Percentiles rank a stretch among this genome's conserved stretches.
Evolutionary conservation across 2,113 vertebrate species (phyloP).

Genomic region (Rana temporaria): DNA sequence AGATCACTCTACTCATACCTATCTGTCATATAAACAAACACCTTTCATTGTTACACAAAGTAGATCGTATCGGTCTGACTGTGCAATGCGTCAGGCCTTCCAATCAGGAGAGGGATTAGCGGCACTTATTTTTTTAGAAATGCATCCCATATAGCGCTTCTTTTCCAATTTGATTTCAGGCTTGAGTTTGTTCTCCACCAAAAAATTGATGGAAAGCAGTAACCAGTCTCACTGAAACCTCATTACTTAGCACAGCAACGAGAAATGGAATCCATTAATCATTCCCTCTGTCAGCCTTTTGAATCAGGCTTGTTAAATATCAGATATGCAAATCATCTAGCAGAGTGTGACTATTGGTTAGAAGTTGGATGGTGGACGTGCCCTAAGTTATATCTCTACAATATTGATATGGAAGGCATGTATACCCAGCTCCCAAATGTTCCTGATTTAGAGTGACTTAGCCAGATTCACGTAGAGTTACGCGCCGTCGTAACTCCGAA

Average conservation of each 20-base stretch:
- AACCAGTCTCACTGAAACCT: conserved; percentile 41
- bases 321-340: conserved; percentile 31
- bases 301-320: conserved; percentile 28
- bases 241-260: conserved; percentile 36
- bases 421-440: too few species aligned
- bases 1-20: too few species aligned
- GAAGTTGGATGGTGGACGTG: not conserved
- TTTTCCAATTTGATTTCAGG: conserved; percentile 11
- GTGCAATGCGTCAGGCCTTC: too few species aligned
- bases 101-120: not conserved
- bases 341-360: not conserved
- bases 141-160: not conserved
- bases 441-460: too few species aligned
- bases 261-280: conserved; percentile 49
- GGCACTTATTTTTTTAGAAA: not conserved
- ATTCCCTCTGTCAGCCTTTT: conserved; percentile 4
- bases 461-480: too few species aligned
- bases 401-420: too few species aligned
- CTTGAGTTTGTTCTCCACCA: conserved; percentile 3
- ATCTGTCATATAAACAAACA: too few species aligned
- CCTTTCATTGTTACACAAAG: too few species aligned
- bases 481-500: too few species aligned
- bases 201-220: conserved; percentile 30
- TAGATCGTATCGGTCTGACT: too few species aligned
- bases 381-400: too few species aligned